A percentile compares a stretch with the other conserved stretches of the same genome.
Conservation (phyloP, 2,113 vertebrate species). For the Todiramphus saurophagus region DNA sequence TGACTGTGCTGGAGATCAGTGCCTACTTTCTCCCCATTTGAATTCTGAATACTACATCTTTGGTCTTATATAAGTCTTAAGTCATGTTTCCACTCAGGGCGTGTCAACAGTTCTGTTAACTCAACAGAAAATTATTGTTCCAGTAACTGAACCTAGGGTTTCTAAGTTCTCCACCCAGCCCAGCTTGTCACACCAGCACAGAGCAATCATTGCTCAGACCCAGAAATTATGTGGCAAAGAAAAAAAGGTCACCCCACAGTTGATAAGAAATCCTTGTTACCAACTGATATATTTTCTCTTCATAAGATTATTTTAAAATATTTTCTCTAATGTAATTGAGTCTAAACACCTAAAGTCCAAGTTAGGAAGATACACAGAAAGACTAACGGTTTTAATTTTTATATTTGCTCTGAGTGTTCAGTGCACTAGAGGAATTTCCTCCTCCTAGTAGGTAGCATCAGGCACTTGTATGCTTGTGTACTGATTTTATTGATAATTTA, state of each 20-base stretch:
- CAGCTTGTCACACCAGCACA: not conserved
- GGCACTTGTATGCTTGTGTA: not conserved
- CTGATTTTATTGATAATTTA: not conserved
- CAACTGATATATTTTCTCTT: not conserved
- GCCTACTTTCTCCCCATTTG: not conserved
- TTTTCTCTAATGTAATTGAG: not conserved
- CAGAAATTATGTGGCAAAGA: not conserved
- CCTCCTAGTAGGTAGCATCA: not conserved
- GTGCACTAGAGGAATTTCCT: not conserved
- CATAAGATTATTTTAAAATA: not conserved
- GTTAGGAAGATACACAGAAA: not conserved
- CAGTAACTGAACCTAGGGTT: slow-evolving; percentile 24
- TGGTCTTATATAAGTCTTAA: slow-evolving; percentile 13
- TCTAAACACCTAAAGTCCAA: not conserved
- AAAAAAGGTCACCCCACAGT: not conserved
- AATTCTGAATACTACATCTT: not conserved
- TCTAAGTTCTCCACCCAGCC: slow-evolving; percentile 38
- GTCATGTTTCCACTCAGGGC: slow-evolving; percentile 25
- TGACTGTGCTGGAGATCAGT: not conserved
- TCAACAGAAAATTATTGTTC: slow-evolving; percentile 57
- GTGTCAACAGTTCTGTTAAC: not conserved
- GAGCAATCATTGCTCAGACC: not conserved
- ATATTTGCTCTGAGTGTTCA: not conserved
- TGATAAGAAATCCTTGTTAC: not conserved
- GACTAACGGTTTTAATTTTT: not conserved